These are phyloP conservation scores for Molanna angustata DNA, from an alignment of 2,888 invertebrate genomes.

Conservation along the genomic window DNA sequence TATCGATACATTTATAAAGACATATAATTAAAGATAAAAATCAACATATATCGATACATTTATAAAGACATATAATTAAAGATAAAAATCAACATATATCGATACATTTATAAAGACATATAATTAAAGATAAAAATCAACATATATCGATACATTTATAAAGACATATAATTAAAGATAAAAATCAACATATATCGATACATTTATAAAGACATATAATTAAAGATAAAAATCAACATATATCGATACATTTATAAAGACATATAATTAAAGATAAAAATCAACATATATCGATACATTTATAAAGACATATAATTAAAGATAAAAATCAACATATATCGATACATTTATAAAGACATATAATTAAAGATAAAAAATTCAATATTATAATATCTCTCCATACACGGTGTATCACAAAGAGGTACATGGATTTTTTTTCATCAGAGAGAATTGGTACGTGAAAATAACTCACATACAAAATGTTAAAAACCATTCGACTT, in stretches of 20 bases:
- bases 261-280: background rate
- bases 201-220: background rate
- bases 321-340: background rate
- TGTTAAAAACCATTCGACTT: no score
- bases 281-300: background rate
- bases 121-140: background rate
- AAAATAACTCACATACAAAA: no score
- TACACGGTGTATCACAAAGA: no score
- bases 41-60: background rate
- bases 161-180: background rate
- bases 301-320: background rate
- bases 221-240: background rate
- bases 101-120: background rate
- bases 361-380: background rate
- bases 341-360: background rate
- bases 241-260: background rate
- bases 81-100: background rate
- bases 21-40: background rate
- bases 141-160: background rate
- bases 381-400: no score
- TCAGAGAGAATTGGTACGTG: no score
- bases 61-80: background rate
- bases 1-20: no score
- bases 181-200: background rate
- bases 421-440: no score